phyloP scores from a whole-genome alignment of 2,797 vertebrate species.

The Brachyalestes nurse region DNA sequence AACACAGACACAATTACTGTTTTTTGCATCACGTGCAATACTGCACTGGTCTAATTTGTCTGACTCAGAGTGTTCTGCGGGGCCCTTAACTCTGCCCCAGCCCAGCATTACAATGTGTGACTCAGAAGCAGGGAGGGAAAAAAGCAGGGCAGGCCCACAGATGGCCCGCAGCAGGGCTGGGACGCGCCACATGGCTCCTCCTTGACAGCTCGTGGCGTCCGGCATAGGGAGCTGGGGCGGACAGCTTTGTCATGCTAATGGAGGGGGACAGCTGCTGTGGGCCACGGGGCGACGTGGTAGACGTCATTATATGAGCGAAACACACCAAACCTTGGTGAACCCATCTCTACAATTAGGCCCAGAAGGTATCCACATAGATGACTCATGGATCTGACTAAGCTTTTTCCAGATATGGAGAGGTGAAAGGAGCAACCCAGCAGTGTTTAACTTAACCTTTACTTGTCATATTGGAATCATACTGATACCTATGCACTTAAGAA shows the following conservation, averaged over 20 bases:
- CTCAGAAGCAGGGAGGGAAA: slow-evolving; percentile 36
- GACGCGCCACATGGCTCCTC: slow-evolving; percentile 51
- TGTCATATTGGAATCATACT: too few species aligned
- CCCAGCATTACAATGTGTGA: neutral
- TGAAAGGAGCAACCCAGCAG: neutral
- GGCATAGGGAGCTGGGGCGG: slow-evolving; percentile 29
- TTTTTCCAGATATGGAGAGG: neutral
- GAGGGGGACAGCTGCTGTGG: slow-evolving; percentile 59
- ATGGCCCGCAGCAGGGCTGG: slow-evolving; percentile 50
- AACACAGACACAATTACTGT: neutral
- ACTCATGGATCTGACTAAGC: neutral
- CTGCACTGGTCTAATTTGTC: neutral
- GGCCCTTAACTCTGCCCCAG: neutral
- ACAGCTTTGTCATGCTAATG: slow-evolving; percentile 68
- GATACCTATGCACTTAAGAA: too few species aligned
- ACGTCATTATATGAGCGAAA: slow-evolving; percentile 27
- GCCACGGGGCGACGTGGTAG: slow-evolving; percentile 28
- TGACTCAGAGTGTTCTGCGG: slow-evolving; percentile 19
- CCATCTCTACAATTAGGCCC: neutral
- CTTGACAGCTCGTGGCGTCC: slow-evolving; percentile 52
- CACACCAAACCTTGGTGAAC: slow-evolving; percentile 3
- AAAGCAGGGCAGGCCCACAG: slow-evolving; percentile 47
- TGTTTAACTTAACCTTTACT: neutral
- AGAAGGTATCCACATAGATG: slow-evolving; percentile 5
- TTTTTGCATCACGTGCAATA: slow-evolving; percentile 11